These are phyloP conservation scores for Solenopsis fugax DNA, from an alignment of 1,140 invertebrate species.

Conservation along the genomic window DNA sequence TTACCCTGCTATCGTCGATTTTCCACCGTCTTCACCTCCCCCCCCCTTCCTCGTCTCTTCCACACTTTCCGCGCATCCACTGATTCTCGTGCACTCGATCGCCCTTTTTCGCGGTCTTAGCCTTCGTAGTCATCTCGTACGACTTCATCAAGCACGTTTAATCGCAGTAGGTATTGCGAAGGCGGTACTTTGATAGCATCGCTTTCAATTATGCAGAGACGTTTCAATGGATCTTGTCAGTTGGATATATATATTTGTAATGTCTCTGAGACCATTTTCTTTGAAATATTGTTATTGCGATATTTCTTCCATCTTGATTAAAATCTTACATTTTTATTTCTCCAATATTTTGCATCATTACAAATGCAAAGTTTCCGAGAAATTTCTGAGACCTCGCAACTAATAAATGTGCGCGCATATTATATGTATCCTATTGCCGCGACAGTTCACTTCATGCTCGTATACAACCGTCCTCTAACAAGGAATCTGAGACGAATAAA, in stretches of 20 bases:
- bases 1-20: slow-evolving; percentile 66
- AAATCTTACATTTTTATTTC: background rate
- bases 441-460: no score
- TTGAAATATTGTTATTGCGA: background rate
- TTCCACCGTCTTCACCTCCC: slow-evolving; percentile 64
- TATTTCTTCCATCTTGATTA: background rate
- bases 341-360: background rate
- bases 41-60: background rate
- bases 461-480: no score
- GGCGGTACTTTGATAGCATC: background rate
- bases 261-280: background rate
- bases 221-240: background rate
- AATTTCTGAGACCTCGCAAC: no score
- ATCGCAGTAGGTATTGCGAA: background rate
- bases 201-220: background rate
- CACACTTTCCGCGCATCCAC: slow-evolving; percentile 2
- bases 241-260: background rate
- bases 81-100: slow-evolving; percentile 39
- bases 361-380: background rate
- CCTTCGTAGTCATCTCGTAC: slow-evolving; percentile 24
- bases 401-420: no score
- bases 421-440: no score
- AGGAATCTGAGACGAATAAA: no score
- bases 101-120: slow-evolving; percentile 37
- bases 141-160: slow-evolving; percentile 39